Base-by-base conservation (phyloP, 2,888 invertebrate genomes). In the Dicyrtoma fusca region DNA sequence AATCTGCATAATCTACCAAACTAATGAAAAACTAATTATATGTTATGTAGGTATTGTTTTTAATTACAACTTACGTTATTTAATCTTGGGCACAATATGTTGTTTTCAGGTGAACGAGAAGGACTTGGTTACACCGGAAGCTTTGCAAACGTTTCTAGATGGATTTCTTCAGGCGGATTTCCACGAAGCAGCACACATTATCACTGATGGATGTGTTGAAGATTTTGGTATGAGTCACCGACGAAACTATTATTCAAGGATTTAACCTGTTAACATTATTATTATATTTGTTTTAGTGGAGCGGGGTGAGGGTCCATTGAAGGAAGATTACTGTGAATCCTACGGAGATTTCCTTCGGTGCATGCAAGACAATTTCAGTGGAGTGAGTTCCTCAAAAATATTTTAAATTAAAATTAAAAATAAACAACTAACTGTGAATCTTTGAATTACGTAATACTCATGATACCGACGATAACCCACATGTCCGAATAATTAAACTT, bases 131-230 rank as follows among this genome's bases (percentile, higher is more conserved):
- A 72, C 75, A 4, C 70, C 70, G 25, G 74, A 64, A 21, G 72
- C 73, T 8, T 26, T 77, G 34, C 73, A 76, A 47, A 45, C 63
- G 19, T 77, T 77, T 62, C 72, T 76, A 26, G 74, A 76, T 11
- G 57, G 70, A 21, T 75, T 72, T 51, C 17, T 77, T 13, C 76
- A 74, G 0, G 69, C 68, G 61, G 69, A 70, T n/a, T 74, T 51
- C 17, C 77, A 76, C 26, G 75, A 75, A 62, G 64, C 70, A 0
- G 76, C 72, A 4, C 75, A 76, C 19, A 55, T 71, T 21, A 71
- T 76, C 47, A 63, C 68, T 0, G 76, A 74, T 63, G 76, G 76
- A 14, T 77, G 77, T 51, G 68, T 74, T 26, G 76, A 76, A 11
- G 77, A 77, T n/a, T 74, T 69, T 55, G 26, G 77, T 75, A 74